Conservation (phyloP, 2,113 vertebrate species). For the Protobothrops mucrosquamatus region DNA sequence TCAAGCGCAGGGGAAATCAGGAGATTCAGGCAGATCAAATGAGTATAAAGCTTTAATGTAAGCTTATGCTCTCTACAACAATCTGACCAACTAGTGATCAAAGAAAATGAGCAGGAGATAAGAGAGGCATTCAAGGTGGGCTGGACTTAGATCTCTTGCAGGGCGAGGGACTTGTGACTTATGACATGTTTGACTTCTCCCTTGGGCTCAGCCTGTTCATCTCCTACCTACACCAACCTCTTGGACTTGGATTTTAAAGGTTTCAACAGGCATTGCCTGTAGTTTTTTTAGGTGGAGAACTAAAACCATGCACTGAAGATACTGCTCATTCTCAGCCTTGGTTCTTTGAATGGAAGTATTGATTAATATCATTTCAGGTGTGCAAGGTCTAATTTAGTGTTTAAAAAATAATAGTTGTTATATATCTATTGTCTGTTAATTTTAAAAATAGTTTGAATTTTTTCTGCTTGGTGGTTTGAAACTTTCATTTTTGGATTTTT, state of each 20-base stretch:
- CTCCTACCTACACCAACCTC: too few species aligned
- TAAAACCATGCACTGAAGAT: neutral
- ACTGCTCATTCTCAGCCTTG: neutral
- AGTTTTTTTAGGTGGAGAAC: neutral
- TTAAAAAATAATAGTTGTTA: neutral
- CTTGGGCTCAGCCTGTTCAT: too few species aligned
- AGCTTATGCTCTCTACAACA: too few species aligned
- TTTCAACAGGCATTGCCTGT: neutral
- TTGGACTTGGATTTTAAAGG: neutral
- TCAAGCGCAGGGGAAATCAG: too few species aligned
- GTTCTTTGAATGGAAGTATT: neutral
- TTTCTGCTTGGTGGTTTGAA: neutral
- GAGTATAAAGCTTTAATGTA: too few species aligned
- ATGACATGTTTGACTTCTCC: too few species aligned
- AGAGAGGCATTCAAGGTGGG: too few species aligned
- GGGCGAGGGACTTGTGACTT: too few species aligned
- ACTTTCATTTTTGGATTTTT: neutral
- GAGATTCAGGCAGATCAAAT: too few species aligned
- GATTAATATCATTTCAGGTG: neutral
- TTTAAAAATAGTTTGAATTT: neutral
- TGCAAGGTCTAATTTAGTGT: neutral
- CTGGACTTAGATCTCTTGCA: too few species aligned
- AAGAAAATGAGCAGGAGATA: too few species aligned
- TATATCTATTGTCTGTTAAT: neutral
- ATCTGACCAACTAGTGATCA: too few species aligned